phyloP scores from a whole-genome alignment of 2,797 vertebrate species.

The Triplophysa bombifrons region DNA sequence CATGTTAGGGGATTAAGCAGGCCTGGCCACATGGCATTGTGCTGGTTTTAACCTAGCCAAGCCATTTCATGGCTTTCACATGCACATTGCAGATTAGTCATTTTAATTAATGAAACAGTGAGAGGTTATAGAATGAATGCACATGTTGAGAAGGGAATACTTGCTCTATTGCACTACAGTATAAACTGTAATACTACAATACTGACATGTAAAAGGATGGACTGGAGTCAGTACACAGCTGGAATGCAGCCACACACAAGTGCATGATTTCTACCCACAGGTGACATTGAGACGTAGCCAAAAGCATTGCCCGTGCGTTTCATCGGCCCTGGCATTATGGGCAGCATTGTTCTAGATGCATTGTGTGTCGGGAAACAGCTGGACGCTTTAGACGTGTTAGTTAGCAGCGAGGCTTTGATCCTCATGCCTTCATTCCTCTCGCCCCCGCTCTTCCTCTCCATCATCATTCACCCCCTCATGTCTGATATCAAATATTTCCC shows the following conservation, averaged over 20 bases:
- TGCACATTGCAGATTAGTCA: slow-evolving; percentile 31
- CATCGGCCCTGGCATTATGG: slow-evolving; percentile 46
- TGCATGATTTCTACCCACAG: slow-evolving; percentile 56
- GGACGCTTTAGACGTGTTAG: slow-evolving; percentile 66
- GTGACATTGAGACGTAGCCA: slow-evolving; percentile 67
- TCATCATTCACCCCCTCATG: slow-evolving; percentile 36
- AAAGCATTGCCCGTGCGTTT: slow-evolving; percentile 59
- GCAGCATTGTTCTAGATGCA: slow-evolving; percentile 72
- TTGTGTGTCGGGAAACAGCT: slow-evolving; percentile 68
- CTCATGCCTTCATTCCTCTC: slow-evolving; percentile 53
- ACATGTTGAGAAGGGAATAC: background rate
- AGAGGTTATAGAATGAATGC: background rate
- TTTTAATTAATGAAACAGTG: background rate
- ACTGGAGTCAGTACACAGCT: slow-evolving; percentile 42
- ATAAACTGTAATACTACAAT: background rate
- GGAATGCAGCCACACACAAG: slow-evolving; percentile 60
- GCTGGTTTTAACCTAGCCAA: slow-evolving; percentile 28
- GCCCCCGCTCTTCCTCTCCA: slow-evolving; percentile 51
- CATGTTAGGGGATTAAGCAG: slow-evolving; percentile 26
- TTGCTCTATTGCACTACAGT: background rate
- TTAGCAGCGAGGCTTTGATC: slow-evolving; percentile 66
- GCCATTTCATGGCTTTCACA: slow-evolving; percentile 13
- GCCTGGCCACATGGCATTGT: slow-evolving; percentile 23
- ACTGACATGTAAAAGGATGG: no score
- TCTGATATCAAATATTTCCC: slow-evolving; percentile 50